Conservation (phyloP, 2,888 invertebrate genomes). For the Isoperla grammatica region DNA sequence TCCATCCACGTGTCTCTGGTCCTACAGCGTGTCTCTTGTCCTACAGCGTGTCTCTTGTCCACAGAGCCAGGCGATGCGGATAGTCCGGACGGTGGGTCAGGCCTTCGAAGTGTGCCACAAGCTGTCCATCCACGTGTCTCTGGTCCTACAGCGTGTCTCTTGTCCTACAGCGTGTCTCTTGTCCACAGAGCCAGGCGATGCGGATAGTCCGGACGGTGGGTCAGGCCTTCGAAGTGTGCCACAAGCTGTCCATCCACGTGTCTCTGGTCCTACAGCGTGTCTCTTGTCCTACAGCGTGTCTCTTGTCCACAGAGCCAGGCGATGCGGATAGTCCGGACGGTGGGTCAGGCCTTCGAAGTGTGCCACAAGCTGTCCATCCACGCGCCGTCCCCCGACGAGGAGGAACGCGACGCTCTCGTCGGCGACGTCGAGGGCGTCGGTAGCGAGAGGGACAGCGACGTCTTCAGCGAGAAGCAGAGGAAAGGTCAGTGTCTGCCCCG, state of each 20-base stretch:
- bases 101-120: slow-evolving; percentile 99
- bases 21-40: too few relatives aligned
- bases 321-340: slow-evolving; percentile 95
- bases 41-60: too few relatives aligned
- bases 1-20: slow-evolving; percentile 57
- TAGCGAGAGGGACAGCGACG: slow-evolving; percentile 46
- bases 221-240: slow-evolving; percentile 99
- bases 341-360: slow-evolving; percentile 99
- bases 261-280: slow-evolving; percentile 32
- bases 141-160: too few relatives aligned
- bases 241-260: slow-evolving; percentile 75
- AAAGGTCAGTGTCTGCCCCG: too few relatives aligned
- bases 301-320: slow-evolving; percentile 78
- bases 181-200: slow-evolving; percentile 91
- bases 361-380: slow-evolving; percentile 90
- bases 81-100: slow-evolving; percentile 97
- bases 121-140: slow-evolving; percentile 62
- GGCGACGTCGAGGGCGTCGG: slow-evolving; percentile 39
- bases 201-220: slow-evolving; percentile 96
- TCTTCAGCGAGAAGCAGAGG: slow-evolving; percentile 50
- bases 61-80: slow-evolving; percentile 97
- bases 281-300: too few relatives aligned
- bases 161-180: too few relatives aligned
- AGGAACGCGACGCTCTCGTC: slow-evolving; percentile 38
- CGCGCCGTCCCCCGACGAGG: slow-evolving; percentile 43